Evolutionary conservation across 2,888 invertebrate species (phyloP).

Genomic region (Drosophila recens): DNA sequence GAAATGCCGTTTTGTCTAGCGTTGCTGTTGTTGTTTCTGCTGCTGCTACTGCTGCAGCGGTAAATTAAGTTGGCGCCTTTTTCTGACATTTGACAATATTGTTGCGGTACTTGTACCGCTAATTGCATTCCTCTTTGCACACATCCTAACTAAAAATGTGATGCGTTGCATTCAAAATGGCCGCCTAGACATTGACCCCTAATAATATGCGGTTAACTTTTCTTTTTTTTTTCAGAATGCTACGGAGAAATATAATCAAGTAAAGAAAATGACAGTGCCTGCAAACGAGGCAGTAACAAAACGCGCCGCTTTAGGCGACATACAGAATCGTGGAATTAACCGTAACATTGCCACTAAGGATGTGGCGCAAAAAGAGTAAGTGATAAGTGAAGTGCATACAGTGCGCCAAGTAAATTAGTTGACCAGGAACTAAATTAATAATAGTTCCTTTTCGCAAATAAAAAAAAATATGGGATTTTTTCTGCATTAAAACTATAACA

Average conservation of each 20-base stretch:
- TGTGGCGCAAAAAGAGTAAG: constrained; percentile 81
- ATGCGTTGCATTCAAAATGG: constrained; percentile 58
- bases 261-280: constrained; percentile 79
- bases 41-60: constrained; percentile 37
- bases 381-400: constrained; percentile 7
- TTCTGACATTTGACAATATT: constrained; percentile 17
- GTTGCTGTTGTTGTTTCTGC: constrained; percentile 31
- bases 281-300: constrained; percentile 75
- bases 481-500: too few relatives aligned
- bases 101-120: constrained; percentile 58
- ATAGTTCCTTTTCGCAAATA: too few relatives aligned
- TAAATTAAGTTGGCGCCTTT: constrained; percentile 48
- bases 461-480: too few relatives aligned
- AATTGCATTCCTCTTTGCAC: constrained; percentile 13
- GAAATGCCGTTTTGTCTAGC: constrained; percentile 52
- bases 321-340: constrained; percentile 86
- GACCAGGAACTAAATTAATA: not conserved
- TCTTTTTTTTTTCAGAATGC: constrained; percentile 74
- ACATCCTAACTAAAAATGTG: not conserved
- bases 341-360: constrained; percentile 74
- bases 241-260: constrained; percentile 73
- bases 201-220: constrained; percentile 7
- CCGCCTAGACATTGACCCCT: constrained; percentile 39
- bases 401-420: not conserved
- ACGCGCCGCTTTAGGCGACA: constrained; percentile 86